phyloP scores from a whole-genome alignment of 2,888 invertebrate genomes.

The Leptopilina myrica region DNA sequence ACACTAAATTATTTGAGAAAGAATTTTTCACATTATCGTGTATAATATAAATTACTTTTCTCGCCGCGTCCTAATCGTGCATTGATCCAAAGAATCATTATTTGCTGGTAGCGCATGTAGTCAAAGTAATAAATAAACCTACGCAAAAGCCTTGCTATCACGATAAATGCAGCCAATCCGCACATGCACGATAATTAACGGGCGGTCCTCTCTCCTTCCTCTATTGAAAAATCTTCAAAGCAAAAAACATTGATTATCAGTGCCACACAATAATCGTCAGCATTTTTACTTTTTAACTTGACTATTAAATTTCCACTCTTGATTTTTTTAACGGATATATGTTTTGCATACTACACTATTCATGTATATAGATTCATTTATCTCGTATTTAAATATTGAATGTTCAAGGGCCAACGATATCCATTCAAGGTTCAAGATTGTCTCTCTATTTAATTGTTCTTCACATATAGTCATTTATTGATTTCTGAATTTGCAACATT shows the following conservation, averaged over 20 bases:
- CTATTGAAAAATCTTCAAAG: constrained; percentile 35
- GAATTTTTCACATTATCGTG: constrained; percentile 30
- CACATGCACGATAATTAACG: constrained; percentile 35
- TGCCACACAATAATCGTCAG: neutral
- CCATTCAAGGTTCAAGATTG: neutral
- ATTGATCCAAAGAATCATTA: constrained; percentile 37
- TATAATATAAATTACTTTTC: constrained; percentile 27
- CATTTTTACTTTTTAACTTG: neutral
- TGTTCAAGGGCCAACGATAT: neutral
- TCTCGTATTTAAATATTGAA: neutral
- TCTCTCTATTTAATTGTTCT: neutral
- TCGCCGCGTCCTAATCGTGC: constrained; percentile 15
- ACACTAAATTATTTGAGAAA: constrained; percentile 29
- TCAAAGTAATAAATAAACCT: constrained; percentile 37
- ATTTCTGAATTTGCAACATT: too few relatives aligned
- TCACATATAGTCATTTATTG: neutral
- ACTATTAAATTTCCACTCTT: neutral
- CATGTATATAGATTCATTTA: neutral
- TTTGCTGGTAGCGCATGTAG: constrained; percentile 33
- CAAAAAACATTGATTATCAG: constrained; percentile 31
- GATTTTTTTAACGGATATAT: neutral
- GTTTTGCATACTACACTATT: too few relatives aligned
- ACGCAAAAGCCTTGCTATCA: constrained; percentile 32
- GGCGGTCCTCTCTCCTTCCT: neutral
- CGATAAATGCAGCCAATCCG: constrained; percentile 34